phyloP scores from a whole-genome alignment of 2,888 invertebrate species.

The Brachyopa scutellaris region DNA sequence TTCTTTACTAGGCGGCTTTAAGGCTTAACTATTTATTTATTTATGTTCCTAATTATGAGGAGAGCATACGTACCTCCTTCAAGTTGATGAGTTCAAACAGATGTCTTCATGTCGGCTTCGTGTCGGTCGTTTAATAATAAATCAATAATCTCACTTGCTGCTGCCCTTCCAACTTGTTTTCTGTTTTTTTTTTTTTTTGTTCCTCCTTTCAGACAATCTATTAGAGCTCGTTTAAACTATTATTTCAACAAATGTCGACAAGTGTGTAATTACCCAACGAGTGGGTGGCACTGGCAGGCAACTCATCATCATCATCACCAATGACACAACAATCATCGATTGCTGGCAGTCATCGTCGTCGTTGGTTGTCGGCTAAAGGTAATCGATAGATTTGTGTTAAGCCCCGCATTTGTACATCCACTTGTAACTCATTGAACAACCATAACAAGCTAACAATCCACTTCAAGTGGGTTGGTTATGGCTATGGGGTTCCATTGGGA shows the following conservation, averaged over 20 bases:
- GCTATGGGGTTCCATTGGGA: constrained; percentile 6
- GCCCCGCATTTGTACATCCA: constrained; percentile 66
- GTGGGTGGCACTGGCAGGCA: constrained; percentile 10
- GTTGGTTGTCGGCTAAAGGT: constrained; percentile 52
- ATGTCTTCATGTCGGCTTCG: not conserved
- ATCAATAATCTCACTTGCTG: constrained; percentile 25
- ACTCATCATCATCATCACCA: constrained; percentile 9
- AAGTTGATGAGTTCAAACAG: constrained; percentile 11
- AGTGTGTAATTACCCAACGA: constrained; percentile 52
- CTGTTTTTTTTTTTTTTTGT: too few relatives aligned
- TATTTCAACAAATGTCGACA: constrained; percentile 56
- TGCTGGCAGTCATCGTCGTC: constrained; percentile 1
- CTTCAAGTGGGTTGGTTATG: constrained; percentile 31
- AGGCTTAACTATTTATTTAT: too few relatives aligned
- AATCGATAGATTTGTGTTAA: constrained; percentile 71
- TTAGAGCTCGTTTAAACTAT: constrained; percentile 36
- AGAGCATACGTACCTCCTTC: too few relatives aligned
- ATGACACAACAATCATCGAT: constrained; percentile 34
- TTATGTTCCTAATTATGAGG: too few relatives aligned
- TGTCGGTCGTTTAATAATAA: not conserved
- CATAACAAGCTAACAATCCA: constrained; percentile 68
- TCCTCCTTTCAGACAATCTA: constrained; percentile 43
- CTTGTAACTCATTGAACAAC: constrained; percentile 70
- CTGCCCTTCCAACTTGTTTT: too few relatives aligned
- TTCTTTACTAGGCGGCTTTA: too few relatives aligned